phyloP scores from a whole-genome alignment of 2,113 vertebrate genomes.

The Microtus ochrogaster region DNA sequence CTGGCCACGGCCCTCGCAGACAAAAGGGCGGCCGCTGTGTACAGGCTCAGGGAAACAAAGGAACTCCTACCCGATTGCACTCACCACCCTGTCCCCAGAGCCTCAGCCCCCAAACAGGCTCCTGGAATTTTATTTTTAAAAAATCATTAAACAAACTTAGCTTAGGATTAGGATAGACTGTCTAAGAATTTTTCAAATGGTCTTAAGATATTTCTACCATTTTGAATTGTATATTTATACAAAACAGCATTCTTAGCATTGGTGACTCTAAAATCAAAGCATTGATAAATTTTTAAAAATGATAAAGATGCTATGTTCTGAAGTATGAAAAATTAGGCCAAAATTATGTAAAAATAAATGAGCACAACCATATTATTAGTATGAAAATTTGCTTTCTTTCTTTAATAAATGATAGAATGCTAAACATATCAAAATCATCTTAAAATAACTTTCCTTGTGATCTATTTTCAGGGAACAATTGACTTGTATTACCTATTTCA shows the following conservation, averaged over 20 bases:
- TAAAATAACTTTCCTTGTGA: neutral
- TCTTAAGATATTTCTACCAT: neutral
- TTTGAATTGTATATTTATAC: neutral
- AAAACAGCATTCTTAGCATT: neutral
- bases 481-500: neutral
- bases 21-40: too few relatives aligned
- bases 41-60: too few relatives aligned
- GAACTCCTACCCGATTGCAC: too few relatives aligned
- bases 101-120: too few relatives aligned
- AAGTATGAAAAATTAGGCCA: neutral
- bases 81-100: too few relatives aligned
- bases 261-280: neutral
- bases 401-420: neutral
- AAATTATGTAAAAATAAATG: neutral
- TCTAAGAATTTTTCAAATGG: neutral
- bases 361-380: neutral
- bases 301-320: neutral
- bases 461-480: neutral
- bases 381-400: neutral
- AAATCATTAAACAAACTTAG: neutral
- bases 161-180: neutral
- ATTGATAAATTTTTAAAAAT: neutral
- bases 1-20: too few relatives aligned
- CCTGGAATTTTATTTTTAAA: too few relatives aligned
- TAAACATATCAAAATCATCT: neutral